Evolutionary conservation across 2,888 invertebrate species (phyloP).

Genomic region (Troglohyphantes excavatus): DNA sequence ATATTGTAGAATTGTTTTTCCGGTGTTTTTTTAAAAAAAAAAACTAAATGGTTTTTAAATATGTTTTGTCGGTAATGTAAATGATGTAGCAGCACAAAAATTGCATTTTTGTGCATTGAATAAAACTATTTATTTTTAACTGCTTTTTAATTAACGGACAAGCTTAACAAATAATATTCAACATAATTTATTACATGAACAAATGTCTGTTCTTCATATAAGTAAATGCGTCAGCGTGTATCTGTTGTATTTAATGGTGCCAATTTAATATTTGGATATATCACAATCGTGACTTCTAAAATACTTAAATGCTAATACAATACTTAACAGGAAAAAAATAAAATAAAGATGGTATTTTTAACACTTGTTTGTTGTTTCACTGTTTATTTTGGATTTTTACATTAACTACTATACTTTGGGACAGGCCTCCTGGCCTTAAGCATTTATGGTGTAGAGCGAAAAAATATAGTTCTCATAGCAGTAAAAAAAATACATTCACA

Average conservation of each 20-base stretch:
- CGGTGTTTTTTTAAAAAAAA: conserved; percentile 4
- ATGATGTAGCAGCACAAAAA: background rate
- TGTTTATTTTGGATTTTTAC: no score
- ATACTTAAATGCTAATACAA: conserved; percentile 44
- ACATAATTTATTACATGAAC: conserved; percentile 33
- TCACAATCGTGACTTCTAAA: conserved; percentile 39
- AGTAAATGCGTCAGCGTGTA: conserved; percentile 16
- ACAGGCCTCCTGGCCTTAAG: no score
- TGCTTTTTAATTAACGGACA: background rate
- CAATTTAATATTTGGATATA: conserved; percentile 33
- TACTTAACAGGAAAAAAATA: conserved; percentile 16
- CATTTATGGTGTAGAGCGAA: no score
- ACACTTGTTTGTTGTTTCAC: conserved; percentile 12
- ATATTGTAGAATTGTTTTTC: background rate
- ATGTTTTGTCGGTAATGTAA: background rate
- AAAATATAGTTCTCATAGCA: no score
- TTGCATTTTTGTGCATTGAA: background rate
- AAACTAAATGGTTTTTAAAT: background rate
- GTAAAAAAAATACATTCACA: no score
- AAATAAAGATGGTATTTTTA: conserved; percentile 58
- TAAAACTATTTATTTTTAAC: background rate
- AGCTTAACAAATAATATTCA: background rate
- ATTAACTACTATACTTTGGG: no score
- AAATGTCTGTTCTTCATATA: conserved; percentile 21
- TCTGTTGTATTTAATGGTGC: conserved; percentile 45